Evolutionary conservation across 2,888 invertebrate genomes (phyloP).

Genomic region (Nomada ferruginata): DNA sequence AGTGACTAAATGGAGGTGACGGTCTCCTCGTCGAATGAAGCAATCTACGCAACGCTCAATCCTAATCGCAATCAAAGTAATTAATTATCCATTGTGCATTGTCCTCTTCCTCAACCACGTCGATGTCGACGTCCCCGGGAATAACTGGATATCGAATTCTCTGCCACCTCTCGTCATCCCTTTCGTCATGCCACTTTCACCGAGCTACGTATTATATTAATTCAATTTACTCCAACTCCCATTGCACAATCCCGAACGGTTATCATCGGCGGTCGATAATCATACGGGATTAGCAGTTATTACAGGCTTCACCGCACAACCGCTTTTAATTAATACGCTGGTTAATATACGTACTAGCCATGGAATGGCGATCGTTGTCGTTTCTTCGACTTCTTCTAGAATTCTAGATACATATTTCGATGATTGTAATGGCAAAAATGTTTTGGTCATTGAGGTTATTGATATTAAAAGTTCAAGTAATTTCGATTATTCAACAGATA

Average conservation of each 20-base stretch:
- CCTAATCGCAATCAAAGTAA: conserved; percentile 65
- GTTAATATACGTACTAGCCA: not conserved
- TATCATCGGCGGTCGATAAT: conserved; percentile 39
- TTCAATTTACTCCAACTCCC: conserved; percentile 50
- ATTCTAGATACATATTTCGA: not conserved
- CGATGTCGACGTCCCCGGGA: conserved; percentile 21
- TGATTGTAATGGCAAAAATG: not conserved
- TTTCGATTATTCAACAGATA: too few species aligned
- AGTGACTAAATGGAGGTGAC: conserved; percentile 28
- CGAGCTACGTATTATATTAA: conserved; percentile 50
- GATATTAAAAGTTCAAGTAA: too few species aligned
- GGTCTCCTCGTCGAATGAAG: not conserved
- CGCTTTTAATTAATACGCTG: conserved; percentile 40
- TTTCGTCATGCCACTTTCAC: not conserved
- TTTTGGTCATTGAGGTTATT: too few species aligned
- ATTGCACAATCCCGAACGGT: conserved; percentile 33
- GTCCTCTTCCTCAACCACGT: conserved; percentile 14
- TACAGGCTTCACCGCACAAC: conserved; percentile 15
- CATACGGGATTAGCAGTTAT: conserved; percentile 44
- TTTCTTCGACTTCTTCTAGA: not conserved
- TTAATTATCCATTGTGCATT: conserved; percentile 59
- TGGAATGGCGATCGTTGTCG: not conserved
- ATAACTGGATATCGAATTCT: conserved; percentile 33
- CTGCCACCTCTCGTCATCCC: not conserved
- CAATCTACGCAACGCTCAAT: conserved; percentile 32